Base-by-base conservation (phyloP, 1,140 invertebrate genomes). In the Drosophila orosa region DNA sequence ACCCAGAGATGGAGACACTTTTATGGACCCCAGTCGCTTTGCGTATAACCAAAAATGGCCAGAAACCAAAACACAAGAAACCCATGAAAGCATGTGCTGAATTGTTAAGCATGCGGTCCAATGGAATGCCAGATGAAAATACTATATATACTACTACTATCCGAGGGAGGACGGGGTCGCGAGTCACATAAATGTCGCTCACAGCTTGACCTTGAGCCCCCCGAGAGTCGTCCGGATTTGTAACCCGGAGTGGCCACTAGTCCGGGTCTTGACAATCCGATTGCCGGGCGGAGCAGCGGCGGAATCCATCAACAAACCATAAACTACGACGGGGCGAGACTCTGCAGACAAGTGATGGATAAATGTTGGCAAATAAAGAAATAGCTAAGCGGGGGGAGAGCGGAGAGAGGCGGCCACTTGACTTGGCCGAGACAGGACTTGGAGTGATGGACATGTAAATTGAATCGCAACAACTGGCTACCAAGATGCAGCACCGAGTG, bases 131-230 rank as follows among this genome's bases (percentile, higher is more conserved):
- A 74, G 57, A 86, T 74, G 74, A 58, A 85, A 44, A 57, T 71
- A 22, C 65, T 69, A 56, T 54, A 24, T 44, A 33, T 37, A 62
- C n/a, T 59, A 6, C 40, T 19, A 31, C 2, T 55, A 24, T 56
- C 50, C 25, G 15, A 12, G 13, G 40, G 60, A 35, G 47, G n/a
- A 60, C 31, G 25, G 50, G 39, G 72, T 48, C 60, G 54, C 55
- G 57, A 65, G 76, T 42, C 61, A 68, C 71, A 75, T 86, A 81
- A 86, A 86, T 87, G 82, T 86, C 82, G 78, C 58, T 83, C 79
- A 68, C 83, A 79, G 68, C 66, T 79, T 86, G 82, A 87, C 83
- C 82, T 86, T 87, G 63, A 45, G 68, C 57, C 63, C 60, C 42
- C 35, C 44, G 27, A 67, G 71, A 58, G 67, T 69, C 42, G 35